Percentiles rank a stretch among this genome's conserved stretches.
phyloP scores from a whole-genome alignment of 2,888 invertebrate genomes.

The Trachelus troglodyta region DNA sequence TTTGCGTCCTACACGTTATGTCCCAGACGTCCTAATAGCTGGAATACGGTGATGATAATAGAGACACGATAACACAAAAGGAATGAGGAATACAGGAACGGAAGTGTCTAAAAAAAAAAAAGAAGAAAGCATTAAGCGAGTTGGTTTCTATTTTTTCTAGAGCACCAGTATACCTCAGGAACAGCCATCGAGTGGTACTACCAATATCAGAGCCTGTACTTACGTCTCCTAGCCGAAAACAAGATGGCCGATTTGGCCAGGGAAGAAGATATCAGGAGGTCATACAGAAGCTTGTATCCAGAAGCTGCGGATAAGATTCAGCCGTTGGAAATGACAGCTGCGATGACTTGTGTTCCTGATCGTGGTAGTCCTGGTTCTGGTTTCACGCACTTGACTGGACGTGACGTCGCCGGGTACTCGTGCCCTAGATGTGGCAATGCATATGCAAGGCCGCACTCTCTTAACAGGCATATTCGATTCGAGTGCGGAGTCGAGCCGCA shows the following conservation, averaged over 20 bases:
- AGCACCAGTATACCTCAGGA: slow-evolving; percentile 41
- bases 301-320: background rate
- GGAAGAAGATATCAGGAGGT: slow-evolving; percentile 13
- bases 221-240: slow-evolving; percentile 48
- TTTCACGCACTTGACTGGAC: background rate
- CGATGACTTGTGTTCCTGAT: background rate
- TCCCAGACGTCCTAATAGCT: slow-evolving; percentile 3
- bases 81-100: background rate
- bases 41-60: background rate
- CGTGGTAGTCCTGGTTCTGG: background rate
- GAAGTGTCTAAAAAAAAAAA: background rate
- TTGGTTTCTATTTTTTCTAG: slow-evolving; percentile 48
- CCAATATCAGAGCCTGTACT: slow-evolving; percentile 51
- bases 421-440: slow-evolving; percentile 72
- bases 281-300: slow-evolving; percentile 13
- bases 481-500: slow-evolving; percentile 73
- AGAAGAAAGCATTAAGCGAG: background rate
- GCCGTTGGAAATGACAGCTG: background rate
- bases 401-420: slow-evolving; percentile 44
- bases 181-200: slow-evolving; percentile 52
- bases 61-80: background rate
- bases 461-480: slow-evolving; percentile 71
- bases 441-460: slow-evolving; percentile 70
- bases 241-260: slow-evolving; percentile 28
- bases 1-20: slow-evolving; percentile 36